A percentile compares a stretch with the other conserved stretches of the same genome.
These are phyloP conservation scores for Coilia nasus DNA, from an alignment of 2,797 vertebrate species.

Conservation along the genomic window DNA sequence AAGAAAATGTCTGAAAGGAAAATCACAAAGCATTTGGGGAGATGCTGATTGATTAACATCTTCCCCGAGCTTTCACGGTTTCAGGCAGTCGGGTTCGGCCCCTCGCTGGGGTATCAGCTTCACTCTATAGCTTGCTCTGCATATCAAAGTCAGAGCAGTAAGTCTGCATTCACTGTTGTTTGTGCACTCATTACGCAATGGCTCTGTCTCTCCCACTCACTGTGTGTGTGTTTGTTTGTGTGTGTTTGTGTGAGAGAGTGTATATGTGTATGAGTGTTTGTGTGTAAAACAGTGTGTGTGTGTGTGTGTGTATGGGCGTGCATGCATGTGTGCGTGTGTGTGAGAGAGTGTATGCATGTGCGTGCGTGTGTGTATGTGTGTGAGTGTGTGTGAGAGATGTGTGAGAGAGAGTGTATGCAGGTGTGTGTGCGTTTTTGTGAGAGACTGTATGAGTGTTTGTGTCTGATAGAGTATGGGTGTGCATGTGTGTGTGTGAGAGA, in stretches of 20 bases:
- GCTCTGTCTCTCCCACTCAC: background rate
- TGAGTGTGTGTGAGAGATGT: background rate
- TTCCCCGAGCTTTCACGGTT: background rate
- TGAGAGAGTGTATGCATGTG: background rate
- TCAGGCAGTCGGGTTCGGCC: constrained; percentile 5
- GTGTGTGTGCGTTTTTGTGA: no score
- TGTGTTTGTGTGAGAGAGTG: background rate
- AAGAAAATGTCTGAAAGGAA: constrained; percentile 13
- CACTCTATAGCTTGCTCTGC: background rate
- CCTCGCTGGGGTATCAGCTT: background rate
- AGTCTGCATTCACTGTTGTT: constrained; percentile 6
- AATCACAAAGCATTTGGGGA: constrained; percentile 12
- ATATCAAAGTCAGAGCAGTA: constrained; percentile 10
- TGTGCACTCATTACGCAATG: background rate
- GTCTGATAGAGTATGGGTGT: no score
- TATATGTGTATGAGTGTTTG: background rate
- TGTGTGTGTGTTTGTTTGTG: background rate
- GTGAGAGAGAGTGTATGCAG: background rate
- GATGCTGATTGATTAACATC: constrained; percentile 17
- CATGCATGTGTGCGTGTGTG: background rate
- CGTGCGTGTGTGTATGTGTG: background rate
- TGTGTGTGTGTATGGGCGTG: background rate
- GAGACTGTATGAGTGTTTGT: no score
- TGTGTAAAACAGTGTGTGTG: background rate
- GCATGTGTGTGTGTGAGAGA: no score